Base-by-base conservation (phyloP, 2,113 vertebrate species). In the Proteles cristata region DNA sequence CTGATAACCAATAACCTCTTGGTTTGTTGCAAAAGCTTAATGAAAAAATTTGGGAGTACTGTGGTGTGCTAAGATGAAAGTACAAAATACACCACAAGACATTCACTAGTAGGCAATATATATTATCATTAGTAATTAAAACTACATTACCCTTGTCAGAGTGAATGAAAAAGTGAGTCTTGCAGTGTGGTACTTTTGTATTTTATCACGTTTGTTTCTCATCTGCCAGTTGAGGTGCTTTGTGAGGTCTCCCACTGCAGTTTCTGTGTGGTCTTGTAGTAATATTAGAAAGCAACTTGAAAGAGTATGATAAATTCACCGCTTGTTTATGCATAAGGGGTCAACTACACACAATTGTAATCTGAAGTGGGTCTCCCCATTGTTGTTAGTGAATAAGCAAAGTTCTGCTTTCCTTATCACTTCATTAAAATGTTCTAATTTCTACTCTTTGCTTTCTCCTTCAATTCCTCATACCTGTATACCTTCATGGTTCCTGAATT, bases 121-220 rank as follows among this genome's bases (percentile, higher is more conserved):
- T 88, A 96, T 94, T 97, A 96, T 96, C 92, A 84, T 93, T 90
- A 88, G 93, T 96, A 97, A 97, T 97, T 97, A 98, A 97, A 97
- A 96, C 63, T 97, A 93, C 90, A 97, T 96, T 97, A 91, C 48
- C 77, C 92, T 97, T 96, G 96, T 98, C 95, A 96, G 94, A 88
- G 85, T 96, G 81, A 94, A 92, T 97, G 94, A 97, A 96, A 97
- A 98, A 95, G 69, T 95, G 94, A 96, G 35, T 83, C 84, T 90
- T 83, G 2, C 1, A 12, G 63, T 93, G 26, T 77, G 33, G 9
- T 83, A 61, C 55, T 81, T 76, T 84, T 88, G 90, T 91, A 82
- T 93, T 97, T 97, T 94, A 97, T 97, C 96, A 93, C 86, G 35
- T 94, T 96, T 96, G 94, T 91, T 95, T 96, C 90, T 97, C 77